These are phyloP conservation scores for Tachysurus vachellii DNA, from an alignment of 2,113 vertebrate genomes.

Conservation along the genomic window DNA sequence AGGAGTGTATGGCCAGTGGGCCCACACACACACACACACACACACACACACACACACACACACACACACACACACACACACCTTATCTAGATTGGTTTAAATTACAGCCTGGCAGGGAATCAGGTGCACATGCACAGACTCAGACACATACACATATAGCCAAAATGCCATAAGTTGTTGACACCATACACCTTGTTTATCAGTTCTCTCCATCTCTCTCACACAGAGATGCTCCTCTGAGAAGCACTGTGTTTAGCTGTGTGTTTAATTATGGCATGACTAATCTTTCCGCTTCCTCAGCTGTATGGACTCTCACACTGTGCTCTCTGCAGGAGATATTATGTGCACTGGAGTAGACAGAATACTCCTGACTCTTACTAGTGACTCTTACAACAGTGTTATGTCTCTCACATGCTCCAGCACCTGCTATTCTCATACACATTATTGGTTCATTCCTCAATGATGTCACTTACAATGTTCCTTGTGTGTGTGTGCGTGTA, in stretches of 20 bases:
- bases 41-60: slow-evolving; percentile 16
- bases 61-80: neutral
- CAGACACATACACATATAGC: slow-evolving; percentile 19
- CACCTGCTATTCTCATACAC: neutral
- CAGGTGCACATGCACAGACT: neutral
- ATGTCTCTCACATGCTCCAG: neutral
- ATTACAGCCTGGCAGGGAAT: slow-evolving; percentile 26
- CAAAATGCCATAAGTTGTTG: slow-evolving; percentile 32
- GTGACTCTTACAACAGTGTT: neutral
- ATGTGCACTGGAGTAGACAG: neutral
- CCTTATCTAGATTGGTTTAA: slow-evolving; percentile 16
- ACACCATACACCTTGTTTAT: slow-evolving; percentile 37
- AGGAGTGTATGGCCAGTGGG: slow-evolving; percentile 35
- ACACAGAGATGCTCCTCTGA: slow-evolving; percentile 12
- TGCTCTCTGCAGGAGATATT: neutral
- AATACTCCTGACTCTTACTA: neutral
- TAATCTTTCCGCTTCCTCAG: slow-evolving; percentile 29
- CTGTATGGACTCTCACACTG: slow-evolving; percentile 31
- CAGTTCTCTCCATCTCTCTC: slow-evolving; percentile 29
- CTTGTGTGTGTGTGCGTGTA: slow-evolving; percentile 65
- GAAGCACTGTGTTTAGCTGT: slow-evolving; percentile 8
- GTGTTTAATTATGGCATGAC: slow-evolving; percentile 14
- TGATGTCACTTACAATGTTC: neutral
- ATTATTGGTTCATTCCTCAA: neutral
- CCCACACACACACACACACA: slow-evolving; percentile 21